Percentiles rank a stretch among this genome's conserved stretches.
These are phyloP conservation scores for Tympanuchus pallidicinctus DNA, from an alignment of 2,113 vertebrate species.

Conservation along the genomic window DNA sequence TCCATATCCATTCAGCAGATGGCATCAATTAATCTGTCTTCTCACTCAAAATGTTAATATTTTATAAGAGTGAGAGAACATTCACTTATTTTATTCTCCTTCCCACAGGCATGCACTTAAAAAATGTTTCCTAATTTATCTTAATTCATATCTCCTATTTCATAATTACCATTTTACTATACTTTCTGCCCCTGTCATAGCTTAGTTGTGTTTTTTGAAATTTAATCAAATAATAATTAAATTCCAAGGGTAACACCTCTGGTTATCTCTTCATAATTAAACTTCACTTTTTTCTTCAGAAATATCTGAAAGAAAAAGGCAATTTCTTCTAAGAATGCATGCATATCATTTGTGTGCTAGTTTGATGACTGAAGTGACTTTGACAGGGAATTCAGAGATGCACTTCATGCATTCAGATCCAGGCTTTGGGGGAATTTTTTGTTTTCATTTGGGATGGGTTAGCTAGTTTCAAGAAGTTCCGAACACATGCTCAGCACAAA, in stretches of 20 bases:
- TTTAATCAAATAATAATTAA: slow-evolving; percentile 83
- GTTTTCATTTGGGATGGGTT: not conserved
- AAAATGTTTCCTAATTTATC: slow-evolving; percentile 66
- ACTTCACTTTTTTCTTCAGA: slow-evolving; percentile 64
- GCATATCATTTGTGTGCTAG: slow-evolving; percentile 38
- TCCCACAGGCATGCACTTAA: slow-evolving; percentile 7
- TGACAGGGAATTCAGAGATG: slow-evolving; percentile 13
- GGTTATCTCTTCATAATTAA: slow-evolving; percentile 80
- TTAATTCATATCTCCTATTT: slow-evolving; percentile 71
- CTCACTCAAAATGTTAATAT: slow-evolving; percentile 16
- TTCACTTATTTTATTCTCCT: slow-evolving; percentile 38
- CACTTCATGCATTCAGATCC: not conserved
- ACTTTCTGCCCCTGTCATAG: slow-evolving; percentile 66
- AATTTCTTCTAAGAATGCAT: slow-evolving; percentile 43
- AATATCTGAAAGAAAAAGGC: slow-evolving; percentile 49
- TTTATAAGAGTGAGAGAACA: not conserved
- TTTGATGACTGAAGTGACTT: slow-evolving; percentile 59
- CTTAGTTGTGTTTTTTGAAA: slow-evolving; percentile 69
- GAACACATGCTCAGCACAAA: not conserved
- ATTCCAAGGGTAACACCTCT: slow-evolving; percentile 75
- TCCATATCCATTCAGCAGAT: not conserved
- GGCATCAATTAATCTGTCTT: slow-evolving; percentile 35
- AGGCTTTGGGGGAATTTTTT: not conserved
- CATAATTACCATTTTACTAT: slow-evolving; percentile 76
- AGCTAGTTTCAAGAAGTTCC: not conserved